These are phyloP conservation scores for Trinorchestia longiramus DNA, from an alignment of 1,140 invertebrate species.

Conservation along the genomic window DNA sequence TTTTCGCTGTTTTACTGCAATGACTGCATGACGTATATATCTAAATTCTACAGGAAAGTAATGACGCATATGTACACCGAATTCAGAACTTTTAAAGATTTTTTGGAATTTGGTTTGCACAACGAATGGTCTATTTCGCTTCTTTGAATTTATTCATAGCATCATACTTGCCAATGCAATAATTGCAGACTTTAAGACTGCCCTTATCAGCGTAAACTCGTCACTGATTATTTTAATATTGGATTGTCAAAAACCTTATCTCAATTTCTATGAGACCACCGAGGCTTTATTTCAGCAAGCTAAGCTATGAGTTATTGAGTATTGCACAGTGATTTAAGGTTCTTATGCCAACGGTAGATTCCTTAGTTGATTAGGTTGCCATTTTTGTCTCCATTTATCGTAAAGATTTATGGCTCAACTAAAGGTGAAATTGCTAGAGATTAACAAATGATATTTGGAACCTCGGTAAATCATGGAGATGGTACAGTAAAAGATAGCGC, in stretches of 20 bases:
- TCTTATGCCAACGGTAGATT: neutral
- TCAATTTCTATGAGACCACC: neutral
- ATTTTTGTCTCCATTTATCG: slow-evolving; percentile 15
- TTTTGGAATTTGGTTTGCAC: neutral
- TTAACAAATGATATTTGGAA: neutral
- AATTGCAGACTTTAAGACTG: neutral
- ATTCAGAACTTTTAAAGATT: neutral
- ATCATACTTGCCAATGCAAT: neutral
- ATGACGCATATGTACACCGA: neutral
- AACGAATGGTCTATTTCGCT: neutral
- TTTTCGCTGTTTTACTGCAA: neutral
- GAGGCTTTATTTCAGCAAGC: neutral
- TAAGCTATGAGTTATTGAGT: neutral
- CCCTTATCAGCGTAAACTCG: neutral
- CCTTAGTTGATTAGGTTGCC: slow-evolving; percentile 35
- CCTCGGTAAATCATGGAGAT: neutral
- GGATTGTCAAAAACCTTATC: neutral
- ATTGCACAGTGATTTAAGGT: neutral
- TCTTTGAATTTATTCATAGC: neutral
- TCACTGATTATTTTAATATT: neutral
- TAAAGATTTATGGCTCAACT: neutral
- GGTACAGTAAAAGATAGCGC: neutral
- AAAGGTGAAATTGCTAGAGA: neutral
- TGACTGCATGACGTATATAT: neutral
- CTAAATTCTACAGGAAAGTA: neutral